These are phyloP conservation scores for Tetrapedia diversipes DNA, from an alignment of 2,888 invertebrate genomes.

Conservation along the genomic window DNA sequence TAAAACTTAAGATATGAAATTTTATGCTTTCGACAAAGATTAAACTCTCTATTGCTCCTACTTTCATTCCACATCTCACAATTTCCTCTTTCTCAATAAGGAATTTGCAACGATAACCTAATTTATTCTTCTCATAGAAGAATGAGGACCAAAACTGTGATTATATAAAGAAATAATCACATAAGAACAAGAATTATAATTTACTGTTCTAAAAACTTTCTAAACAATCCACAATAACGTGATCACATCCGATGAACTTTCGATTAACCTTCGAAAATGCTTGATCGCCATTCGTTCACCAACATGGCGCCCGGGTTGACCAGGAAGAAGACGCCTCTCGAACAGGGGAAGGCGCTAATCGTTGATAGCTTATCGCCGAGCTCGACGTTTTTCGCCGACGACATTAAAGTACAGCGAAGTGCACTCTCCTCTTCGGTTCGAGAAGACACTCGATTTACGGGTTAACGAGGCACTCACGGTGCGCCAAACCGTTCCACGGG, in stretches of 20 bases:
- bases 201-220: background rate
- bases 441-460: conserved; percentile 65
- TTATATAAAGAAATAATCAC: no score
- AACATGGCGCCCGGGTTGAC: background rate
- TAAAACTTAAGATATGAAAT: no score
- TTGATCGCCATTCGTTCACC: background rate
- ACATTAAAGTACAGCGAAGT: conserved; percentile 58
- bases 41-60: no score
- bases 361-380: conserved; percentile 53
- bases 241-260: background rate
- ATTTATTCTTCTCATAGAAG: background rate
- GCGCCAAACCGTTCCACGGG: conserved; percentile 59
- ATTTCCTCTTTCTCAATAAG: background rate
- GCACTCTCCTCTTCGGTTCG: conserved; percentile 58
- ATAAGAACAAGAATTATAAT: no score
- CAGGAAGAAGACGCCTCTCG: background rate
- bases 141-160: background rate
- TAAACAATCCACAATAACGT: background rate
- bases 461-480: conserved; percentile 64
- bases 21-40: no score
- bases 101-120: background rate
- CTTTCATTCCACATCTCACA: no score
- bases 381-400: conserved; percentile 58
- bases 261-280: background rate
- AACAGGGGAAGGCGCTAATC: conserved; percentile 21